phyloP scores from a whole-genome alignment of 1,140 invertebrate genomes.

The Microvelia longipes region DNA sequence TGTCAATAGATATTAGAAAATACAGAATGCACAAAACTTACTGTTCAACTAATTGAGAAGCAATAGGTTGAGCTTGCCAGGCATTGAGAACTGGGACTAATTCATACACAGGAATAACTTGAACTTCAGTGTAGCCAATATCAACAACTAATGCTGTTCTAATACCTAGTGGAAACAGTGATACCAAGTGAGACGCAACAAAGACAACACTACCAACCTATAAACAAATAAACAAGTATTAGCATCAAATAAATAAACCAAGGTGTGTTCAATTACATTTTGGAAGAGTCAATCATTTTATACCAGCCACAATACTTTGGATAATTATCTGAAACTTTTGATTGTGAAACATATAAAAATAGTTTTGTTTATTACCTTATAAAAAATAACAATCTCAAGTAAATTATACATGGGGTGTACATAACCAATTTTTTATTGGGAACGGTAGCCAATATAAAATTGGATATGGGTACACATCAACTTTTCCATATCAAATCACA shows the following conservation, averaged over 20 bases:
- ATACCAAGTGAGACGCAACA: slow-evolving; percentile 62
- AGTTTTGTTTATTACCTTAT: too few relatives aligned
- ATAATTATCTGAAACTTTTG: neutral
- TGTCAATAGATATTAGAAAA: too few relatives aligned
- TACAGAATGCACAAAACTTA: too few relatives aligned
- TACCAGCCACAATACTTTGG: neutral
- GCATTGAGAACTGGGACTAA: slow-evolving; percentile 67
- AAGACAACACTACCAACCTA: slow-evolving; percentile 51
- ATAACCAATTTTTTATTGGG: too few relatives aligned
- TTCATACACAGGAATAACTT: slow-evolving; percentile 66
- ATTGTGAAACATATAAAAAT: too few relatives aligned
- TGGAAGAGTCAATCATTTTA: neutral
- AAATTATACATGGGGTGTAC: too few relatives aligned
- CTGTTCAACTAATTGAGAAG: slow-evolving; percentile 46
- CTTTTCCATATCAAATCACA: too few relatives aligned
- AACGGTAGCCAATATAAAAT: too few relatives aligned
- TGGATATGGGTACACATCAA: too few relatives aligned
- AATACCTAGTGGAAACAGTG: slow-evolving; percentile 56
- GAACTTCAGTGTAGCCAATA: slow-evolving; percentile 68
- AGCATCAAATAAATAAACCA: neutral
- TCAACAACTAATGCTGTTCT: slow-evolving; percentile 70
- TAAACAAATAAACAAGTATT: slow-evolving; percentile 7
- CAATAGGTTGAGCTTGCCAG: slow-evolving; percentile 61
- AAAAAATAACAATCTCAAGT: too few relatives aligned
- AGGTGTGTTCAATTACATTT: neutral